phyloP scores from a whole-genome alignment of 2,888 invertebrate species.

The Hofmannophila pseudospretella region DNA sequence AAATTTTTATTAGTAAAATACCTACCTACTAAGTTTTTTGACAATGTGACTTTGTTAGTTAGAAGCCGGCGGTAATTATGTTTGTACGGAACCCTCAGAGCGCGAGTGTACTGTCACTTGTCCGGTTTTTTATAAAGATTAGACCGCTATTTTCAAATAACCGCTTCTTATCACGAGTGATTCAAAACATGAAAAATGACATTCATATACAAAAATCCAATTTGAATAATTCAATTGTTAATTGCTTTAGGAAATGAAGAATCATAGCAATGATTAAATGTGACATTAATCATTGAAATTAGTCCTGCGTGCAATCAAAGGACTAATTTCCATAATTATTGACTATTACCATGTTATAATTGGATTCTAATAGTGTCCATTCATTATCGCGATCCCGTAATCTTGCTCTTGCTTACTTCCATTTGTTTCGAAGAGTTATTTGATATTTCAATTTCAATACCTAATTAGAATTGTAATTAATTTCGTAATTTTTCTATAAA shows the following conservation, averaged over 20 bases:
- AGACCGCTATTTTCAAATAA: no score
- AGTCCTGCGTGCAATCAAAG: conserved; percentile 44
- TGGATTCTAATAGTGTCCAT: conserved; percentile 56
- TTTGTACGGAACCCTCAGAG: no score
- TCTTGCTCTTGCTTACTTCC: not conserved
- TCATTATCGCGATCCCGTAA: conserved; percentile 31
- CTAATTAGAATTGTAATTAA: no score
- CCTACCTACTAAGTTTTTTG: no score
- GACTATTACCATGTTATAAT: conserved; percentile 39
- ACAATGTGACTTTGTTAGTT: no score
- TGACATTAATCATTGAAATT: conserved; percentile 41
- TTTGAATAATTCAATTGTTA: conserved; percentile 4
- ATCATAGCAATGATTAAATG: conserved; percentile 15
- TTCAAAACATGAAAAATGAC: not conserved
- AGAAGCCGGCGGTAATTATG: no score
- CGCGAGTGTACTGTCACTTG: no score
- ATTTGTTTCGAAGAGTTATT: conserved; percentile 4
- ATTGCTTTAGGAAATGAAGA: conserved; percentile 9
- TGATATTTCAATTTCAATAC: no score
- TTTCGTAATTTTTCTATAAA: no score
- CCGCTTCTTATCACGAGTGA: no score
- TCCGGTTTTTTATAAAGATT: no score
- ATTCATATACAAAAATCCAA: not conserved
- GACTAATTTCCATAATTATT: conserved; percentile 56
- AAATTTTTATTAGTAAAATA: no score